Percentiles rank a stretch among this genome's conserved stretches.
phyloP scores from a whole-genome alignment of 2,888 invertebrate species.

The Cactoblastis cactorum region DNA sequence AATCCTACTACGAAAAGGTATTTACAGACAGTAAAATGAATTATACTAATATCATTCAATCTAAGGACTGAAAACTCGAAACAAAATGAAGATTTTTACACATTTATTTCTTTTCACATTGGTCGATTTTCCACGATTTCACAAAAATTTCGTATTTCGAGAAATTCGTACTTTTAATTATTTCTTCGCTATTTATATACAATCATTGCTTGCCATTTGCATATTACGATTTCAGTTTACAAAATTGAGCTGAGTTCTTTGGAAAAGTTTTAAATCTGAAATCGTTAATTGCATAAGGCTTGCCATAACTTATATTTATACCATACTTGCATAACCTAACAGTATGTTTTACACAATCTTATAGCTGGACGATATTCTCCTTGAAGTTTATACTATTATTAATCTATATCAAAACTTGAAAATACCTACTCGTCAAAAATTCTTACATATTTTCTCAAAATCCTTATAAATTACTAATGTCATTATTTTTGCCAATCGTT shows the following conservation, averaged over 20 bases:
- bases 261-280: not conserved
- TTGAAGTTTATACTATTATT: slow-evolving; percentile 27
- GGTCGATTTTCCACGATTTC: slow-evolving; percentile 62
- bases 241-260: slow-evolving; percentile 11
- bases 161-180: too few relatives aligned
- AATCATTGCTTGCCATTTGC: slow-evolving; percentile 29
- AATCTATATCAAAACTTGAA: slow-evolving; percentile 57
- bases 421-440: slow-evolving; percentile 72
- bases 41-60: slow-evolving; percentile 38
- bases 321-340: slow-evolving; percentile 29
- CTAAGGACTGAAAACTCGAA: slow-evolving; percentile 40
- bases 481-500: slow-evolving; percentile 42
- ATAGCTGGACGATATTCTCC: slow-evolving; percentile 55
- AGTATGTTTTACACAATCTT: slow-evolving; percentile 26
- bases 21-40: not conserved
- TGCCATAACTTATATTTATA: not conserved
- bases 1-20: not conserved
- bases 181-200: slow-evolving; percentile 44
- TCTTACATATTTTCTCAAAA: slow-evolving; percentile 60
- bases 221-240: slow-evolving; percentile 17
- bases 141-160: slow-evolving; percentile 47
- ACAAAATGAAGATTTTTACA: slow-evolving; percentile 57
- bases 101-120: slow-evolving; percentile 76
- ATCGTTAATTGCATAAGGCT: not conserved
- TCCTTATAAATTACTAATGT: slow-evolving; percentile 44